Evolutionary conservation across 2,888 invertebrate genomes (phyloP).

Genomic region (Trichogramma dendrolimi): DNA sequence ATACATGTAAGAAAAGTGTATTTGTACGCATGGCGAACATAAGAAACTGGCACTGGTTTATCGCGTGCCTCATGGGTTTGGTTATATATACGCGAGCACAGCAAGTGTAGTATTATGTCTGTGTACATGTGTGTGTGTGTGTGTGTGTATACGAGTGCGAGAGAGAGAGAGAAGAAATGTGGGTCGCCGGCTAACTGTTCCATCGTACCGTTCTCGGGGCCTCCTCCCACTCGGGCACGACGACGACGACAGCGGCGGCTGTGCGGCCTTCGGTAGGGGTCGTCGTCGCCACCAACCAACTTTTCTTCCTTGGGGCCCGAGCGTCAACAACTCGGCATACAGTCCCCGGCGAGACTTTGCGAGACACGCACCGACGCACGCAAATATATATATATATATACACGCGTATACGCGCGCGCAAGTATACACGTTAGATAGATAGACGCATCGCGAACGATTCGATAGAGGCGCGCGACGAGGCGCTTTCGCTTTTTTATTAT

Average conservation of each 20-base stretch:
- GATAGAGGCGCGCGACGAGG: too few species aligned
- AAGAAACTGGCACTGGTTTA: background rate
- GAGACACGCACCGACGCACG: background rate
- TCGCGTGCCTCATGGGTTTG: background rate
- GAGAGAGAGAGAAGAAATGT: constrained; percentile 44
- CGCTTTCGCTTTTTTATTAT: too few species aligned
- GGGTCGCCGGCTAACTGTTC: constrained; percentile 53
- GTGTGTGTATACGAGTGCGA: background rate
- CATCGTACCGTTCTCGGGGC: constrained; percentile 48
- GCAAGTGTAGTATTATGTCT: too few species aligned
- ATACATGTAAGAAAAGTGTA: too few species aligned
- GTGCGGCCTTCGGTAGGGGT: background rate
- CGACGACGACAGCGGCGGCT: constrained; percentile 1
- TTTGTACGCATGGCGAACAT: background rate
- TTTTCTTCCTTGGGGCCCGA: too few species aligned
- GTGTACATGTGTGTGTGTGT: background rate
- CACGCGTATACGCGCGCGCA: too few species aligned
- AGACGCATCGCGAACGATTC: too few species aligned
- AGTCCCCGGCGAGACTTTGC: constrained; percentile 16
- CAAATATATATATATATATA: background rate
- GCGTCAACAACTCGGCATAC: background rate
- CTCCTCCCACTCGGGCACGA: constrained; percentile 6
- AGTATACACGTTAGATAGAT: too few species aligned
- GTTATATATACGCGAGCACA: too few species aligned
- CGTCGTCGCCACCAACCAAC: background rate